Conservation (phyloP, 1,140 invertebrate species). For the Solenopsis fugax region DNA sequence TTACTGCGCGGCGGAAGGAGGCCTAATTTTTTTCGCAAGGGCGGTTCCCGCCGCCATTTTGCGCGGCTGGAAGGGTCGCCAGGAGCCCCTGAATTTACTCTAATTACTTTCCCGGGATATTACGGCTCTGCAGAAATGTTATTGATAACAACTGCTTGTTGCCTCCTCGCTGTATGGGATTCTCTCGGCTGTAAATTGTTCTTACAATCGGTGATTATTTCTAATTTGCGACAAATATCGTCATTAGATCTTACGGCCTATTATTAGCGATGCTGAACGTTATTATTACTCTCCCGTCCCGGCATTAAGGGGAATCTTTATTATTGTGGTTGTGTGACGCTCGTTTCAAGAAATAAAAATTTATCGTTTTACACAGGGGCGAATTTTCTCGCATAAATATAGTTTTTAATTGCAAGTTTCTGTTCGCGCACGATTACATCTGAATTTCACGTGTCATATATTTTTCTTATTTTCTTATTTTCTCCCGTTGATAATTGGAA, state of each 20-base stretch:
- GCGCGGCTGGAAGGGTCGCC: constrained; percentile 80
- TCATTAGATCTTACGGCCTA: constrained; percentile 48
- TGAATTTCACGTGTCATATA: not conserved
- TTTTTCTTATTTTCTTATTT: not conserved
- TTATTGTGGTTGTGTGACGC: constrained; percentile 17
- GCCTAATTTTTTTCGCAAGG: constrained; percentile 83
- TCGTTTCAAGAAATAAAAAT: constrained; percentile 49
- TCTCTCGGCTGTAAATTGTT: constrained; percentile 61
- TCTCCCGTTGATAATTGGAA: not conserved
- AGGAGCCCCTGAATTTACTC: constrained; percentile 83
- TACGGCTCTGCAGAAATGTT: constrained; percentile 81
- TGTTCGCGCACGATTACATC: not conserved
- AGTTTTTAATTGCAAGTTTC: constrained; percentile 21
- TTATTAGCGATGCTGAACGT: constrained; percentile 50
- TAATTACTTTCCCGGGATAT: constrained; percentile 83
- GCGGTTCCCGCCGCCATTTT: constrained; percentile 84
- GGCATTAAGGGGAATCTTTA: constrained; percentile 43
- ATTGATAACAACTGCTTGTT: constrained; percentile 81
- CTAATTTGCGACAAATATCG: constrained; percentile 63
- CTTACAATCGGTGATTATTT: constrained; percentile 71
- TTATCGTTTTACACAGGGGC: constrained; percentile 9
- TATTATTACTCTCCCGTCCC: constrained; percentile 46
- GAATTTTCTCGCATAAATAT: constrained; percentile 34
- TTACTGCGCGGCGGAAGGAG: constrained; percentile 77
- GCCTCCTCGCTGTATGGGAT: constrained; percentile 66